Percentiles rank a stretch among this genome's conserved stretches.
phyloP scores from a whole-genome alignment of 2,888 invertebrate genomes.

The Geophilus truncorum region DNA sequence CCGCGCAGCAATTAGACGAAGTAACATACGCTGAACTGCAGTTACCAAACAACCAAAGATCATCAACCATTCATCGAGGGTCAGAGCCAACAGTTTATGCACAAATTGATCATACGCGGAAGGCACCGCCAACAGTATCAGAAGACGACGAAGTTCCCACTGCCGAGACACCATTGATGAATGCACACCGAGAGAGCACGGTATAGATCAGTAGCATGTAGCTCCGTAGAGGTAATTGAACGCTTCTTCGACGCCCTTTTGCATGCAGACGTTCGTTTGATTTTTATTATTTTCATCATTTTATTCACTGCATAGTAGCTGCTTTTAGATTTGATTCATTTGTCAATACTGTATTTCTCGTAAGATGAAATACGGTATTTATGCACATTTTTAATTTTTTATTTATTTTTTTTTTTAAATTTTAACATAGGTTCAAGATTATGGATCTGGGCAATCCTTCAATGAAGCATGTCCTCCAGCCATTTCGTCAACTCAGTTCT shows the following conservation, averaged over 20 bases:
- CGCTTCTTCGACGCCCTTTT: background rate
- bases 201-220: constrained; percentile 39
- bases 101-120: constrained; percentile 59
- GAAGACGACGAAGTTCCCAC: constrained; percentile 41
- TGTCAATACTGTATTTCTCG: too few species aligned
- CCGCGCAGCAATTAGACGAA: constrained; percentile 50
- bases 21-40: constrained; percentile 61
- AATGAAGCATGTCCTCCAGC: background rate
- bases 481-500: constrained; percentile 6
- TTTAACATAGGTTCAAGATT: background rate
- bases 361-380: too few species aligned
- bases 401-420: background rate
- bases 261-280: background rate
- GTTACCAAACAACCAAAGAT: constrained; percentile 53
- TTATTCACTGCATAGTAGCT: background rate
- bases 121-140: constrained; percentile 47
- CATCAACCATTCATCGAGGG: constrained; percentile 40
- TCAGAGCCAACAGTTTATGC: constrained; percentile 65
- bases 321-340: background rate
- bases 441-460: constrained; percentile 6
- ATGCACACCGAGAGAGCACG: constrained; percentile 42
- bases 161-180: constrained; percentile 39
- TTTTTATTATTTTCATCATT: background rate
- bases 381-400: background rate
- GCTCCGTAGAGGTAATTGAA: constrained; percentile 34